Base-by-base conservation (phyloP, 2,888 invertebrate species). In the Eupeodes luniger region DNA sequence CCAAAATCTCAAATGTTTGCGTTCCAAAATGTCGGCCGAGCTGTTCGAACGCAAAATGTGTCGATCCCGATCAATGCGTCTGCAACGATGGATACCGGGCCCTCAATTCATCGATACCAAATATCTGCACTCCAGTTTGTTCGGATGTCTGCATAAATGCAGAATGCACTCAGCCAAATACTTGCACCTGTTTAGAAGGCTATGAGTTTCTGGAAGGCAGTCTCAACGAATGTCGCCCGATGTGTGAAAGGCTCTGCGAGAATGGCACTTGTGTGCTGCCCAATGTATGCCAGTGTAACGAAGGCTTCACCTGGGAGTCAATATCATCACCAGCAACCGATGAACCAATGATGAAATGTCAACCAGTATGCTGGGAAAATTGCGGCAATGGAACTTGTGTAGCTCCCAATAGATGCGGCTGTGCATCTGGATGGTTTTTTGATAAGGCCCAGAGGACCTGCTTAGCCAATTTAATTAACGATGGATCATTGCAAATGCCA, bases 161-260 rank as follows among this genome's bases (percentile, higher is more conserved):
- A 53, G 91, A 94, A 59, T 96, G 96, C 90, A 94, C 94, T 5
- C 94, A 94, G 0, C 95, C 96, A 0, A 94, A 95, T 81, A 93
- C 94, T 0, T 95, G 95, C 85, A 91, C 92, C n/a, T 95, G 95
- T 89, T 89, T 93, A 12, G 90, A 91, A 1, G 94, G 94, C 1
- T 94, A 94, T 91, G 89, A 89, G 5, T 91, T 91, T 57, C 27
- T 93, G 0, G 19, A 88, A 6, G 91, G 85, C 79, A 93, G 93
- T 64, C 81, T 59, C 12, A 90, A 85, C 9, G 93, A 93, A 55
- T 93, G 93, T 81, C 91, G 88, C 2, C 93, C 93, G 0, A 27
- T 90, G 1, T 93, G 93, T 82, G 90, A 91, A 2, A 90, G 91
- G 12, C 79, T 86, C 0, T 94, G 94, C 36, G 89, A 81, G 2